Evolutionary conservation across 1,140 invertebrate species (phyloP).

Genomic region (Leptinotarsa lineolata): DNA sequence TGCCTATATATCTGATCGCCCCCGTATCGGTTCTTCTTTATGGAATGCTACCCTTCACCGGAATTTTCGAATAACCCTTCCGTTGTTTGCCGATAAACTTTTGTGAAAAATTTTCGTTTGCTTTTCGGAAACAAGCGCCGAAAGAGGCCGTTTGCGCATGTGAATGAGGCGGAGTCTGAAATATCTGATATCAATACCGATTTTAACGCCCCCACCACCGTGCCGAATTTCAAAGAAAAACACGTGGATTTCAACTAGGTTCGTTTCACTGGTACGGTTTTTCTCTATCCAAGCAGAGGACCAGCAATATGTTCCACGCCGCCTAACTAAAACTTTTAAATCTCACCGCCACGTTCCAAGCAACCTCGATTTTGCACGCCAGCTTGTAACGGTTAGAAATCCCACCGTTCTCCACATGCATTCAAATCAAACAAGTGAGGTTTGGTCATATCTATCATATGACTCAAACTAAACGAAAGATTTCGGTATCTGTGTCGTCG

Average conservation of each 20-base stretch:
- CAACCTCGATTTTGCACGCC: constrained; percentile 11
- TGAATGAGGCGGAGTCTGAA: constrained; percentile 41
- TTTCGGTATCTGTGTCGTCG: not conserved
- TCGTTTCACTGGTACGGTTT: too few relatives aligned
- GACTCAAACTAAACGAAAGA: constrained; percentile 34
- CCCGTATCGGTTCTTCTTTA: too few relatives aligned
- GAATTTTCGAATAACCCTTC: not conserved
- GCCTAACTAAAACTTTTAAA: not conserved
- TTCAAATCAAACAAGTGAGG: constrained; percentile 55
- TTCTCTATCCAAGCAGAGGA: too few relatives aligned
- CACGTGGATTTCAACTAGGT: constrained; percentile 42
- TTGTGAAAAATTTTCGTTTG: constrained; percentile 11
- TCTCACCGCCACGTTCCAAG: constrained; percentile 23
- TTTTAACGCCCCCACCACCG: constrained; percentile 37
- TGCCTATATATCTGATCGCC: too few relatives aligned
- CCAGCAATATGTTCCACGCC: not conserved
- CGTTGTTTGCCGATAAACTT: constrained; percentile 9
- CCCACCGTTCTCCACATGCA: constrained; percentile 41
- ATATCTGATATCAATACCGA: constrained; percentile 54
- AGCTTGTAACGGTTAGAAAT: constrained; percentile 26
- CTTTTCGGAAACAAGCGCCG: not conserved
- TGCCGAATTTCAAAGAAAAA: constrained; percentile 42
- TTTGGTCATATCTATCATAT: constrained; percentile 54
- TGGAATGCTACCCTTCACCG: too few relatives aligned
- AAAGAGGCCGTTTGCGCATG: constrained; percentile 27